A percentile compares a stretch with the other conserved stretches of the same genome.
Evolutionary conservation across 2,888 invertebrate species (phyloP).

Genomic region (Tachina lurida): DNA sequence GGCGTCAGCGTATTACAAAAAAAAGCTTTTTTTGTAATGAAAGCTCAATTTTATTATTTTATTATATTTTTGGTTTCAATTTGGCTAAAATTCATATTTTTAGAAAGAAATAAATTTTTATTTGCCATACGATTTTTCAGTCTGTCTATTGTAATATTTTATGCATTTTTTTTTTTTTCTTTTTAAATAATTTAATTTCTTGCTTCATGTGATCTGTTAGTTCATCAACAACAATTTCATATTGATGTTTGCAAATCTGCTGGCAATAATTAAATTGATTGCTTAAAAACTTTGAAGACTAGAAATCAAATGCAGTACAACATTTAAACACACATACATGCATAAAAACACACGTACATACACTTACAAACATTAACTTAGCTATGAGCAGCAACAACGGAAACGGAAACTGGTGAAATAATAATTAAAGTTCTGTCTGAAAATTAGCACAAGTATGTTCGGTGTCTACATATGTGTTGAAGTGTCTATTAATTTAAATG

Average conservation of each 20-base stretch:
- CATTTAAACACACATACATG: background rate
- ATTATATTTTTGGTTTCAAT: no score
- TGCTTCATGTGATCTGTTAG: background rate
- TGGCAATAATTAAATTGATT: background rate
- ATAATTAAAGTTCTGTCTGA: slow-evolving; percentile 44
- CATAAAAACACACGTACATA: background rate
- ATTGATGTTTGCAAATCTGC: background rate
- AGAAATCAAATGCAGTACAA: background rate
- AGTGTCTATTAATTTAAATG: background rate
- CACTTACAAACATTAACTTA: background rate
- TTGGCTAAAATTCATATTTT: no score
- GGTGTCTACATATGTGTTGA: background rate
- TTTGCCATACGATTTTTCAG: no score
- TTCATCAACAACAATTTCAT: background rate
- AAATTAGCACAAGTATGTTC: background rate
- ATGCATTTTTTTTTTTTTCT: no score
- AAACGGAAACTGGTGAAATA: slow-evolving; percentile 49
- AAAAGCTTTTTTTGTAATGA: no score
- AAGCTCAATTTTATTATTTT: no score
- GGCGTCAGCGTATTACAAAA: no score
- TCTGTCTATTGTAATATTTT: no score
- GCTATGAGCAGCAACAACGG: background rate
- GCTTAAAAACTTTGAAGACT: background rate
- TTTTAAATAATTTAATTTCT: background rate
- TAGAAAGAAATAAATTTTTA: no score